A percentile compares a stretch with the other conserved stretches of the same genome.
phyloP scores from a whole-genome alignment of 2,113 vertebrate genomes.

The Arothron firmamentum region DNA sequence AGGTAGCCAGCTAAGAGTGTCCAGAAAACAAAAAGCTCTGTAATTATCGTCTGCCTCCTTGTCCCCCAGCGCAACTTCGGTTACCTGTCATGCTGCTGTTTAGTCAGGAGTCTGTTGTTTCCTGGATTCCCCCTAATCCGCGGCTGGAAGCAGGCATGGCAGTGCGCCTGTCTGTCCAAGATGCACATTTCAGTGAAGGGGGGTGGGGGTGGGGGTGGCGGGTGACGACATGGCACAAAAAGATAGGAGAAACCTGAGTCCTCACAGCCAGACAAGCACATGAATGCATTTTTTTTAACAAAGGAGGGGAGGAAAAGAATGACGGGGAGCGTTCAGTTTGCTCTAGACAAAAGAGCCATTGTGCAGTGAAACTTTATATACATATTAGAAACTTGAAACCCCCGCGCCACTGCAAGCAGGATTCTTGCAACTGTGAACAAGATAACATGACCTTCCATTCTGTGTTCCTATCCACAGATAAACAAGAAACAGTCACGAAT shows the following conservation, averaged over 20 bases:
- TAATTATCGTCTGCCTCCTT: constrained; percentile 80
- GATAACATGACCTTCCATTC: constrained; percentile 80
- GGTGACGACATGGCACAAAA: constrained; percentile 80
- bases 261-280: constrained; percentile 71
- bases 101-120: constrained; percentile 76
- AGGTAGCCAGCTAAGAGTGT: constrained; percentile 80
- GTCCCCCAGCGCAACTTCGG: constrained; percentile 70
- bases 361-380: constrained; percentile 84
- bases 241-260: constrained; percentile 83
- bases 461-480: constrained; percentile 63
- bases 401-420: constrained; percentile 69
- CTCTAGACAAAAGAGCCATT: constrained; percentile 79
- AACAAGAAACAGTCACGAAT: constrained; percentile 64
- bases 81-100: constrained; percentile 79
- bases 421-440: constrained; percentile 85
- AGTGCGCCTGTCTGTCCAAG: constrained; percentile 70
- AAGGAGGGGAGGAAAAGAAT: constrained; percentile 72
- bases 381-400: constrained; percentile 84
- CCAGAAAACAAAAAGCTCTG: constrained; percentile 82
- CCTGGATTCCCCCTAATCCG: constrained; percentile 77
- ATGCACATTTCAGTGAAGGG: constrained; percentile 75
- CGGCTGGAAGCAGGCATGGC: constrained; percentile 76
- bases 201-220: constrained; percentile 60
- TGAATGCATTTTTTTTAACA: constrained; percentile 79
- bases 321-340: constrained; percentile 76